Conservation (phyloP, 2,888 invertebrate species). For the Lasioglossum leucozonium region DNA sequence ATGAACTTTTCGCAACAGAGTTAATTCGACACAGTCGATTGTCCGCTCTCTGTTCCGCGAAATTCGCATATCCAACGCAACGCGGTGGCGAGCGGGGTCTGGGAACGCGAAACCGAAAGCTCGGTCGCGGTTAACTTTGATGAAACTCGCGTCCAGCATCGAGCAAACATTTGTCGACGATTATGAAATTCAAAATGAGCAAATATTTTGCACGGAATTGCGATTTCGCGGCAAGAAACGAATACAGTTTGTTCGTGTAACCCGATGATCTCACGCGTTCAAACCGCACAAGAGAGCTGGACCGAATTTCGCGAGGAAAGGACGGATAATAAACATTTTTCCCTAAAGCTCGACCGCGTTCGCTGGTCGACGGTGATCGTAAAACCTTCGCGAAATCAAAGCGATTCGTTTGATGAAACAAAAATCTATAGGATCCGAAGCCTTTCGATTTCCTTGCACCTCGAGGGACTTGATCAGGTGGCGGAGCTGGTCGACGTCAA, state of each 20-base stretch:
- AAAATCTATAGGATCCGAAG: not conserved
- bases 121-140: not conserved
- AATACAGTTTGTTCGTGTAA: not conserved
- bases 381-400: not conserved
- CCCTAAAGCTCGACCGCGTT: not conserved
- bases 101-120: not conserved
- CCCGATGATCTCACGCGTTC: not conserved
- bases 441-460: not conserved
- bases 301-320: not conserved
- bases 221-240: slow-evolving; percentile 4
- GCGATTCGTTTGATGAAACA: not conserved
- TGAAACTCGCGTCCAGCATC: not conserved
- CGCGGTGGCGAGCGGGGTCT: not conserved
- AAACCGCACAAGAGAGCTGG: not conserved
- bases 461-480: not conserved
- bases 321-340: not conserved
- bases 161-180: slow-evolving; percentile 36
- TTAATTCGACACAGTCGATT: not conserved
- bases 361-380: not conserved
- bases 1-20: not conserved
- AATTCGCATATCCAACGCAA: not conserved
- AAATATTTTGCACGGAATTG: slow-evolving; percentile 19
- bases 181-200: slow-evolving; percentile 33
- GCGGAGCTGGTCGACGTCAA: not conserved
- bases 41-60: not conserved